Evolutionary conservation across 2,113 vertebrate genomes (phyloP).

Genomic region (Alouatta palliata): DNA sequence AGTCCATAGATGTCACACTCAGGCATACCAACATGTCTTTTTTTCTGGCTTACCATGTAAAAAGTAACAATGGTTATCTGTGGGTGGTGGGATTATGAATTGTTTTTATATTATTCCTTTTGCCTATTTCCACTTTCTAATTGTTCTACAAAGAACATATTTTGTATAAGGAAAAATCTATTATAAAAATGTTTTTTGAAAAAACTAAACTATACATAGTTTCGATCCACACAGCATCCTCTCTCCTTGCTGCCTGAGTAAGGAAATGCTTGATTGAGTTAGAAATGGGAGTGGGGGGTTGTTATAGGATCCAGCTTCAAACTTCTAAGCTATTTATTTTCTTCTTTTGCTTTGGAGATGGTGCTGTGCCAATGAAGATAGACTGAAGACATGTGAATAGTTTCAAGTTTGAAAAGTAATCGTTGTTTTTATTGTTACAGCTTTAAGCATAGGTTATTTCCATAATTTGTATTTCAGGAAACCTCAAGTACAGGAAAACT

Average conservation of each 20-base stretch:
- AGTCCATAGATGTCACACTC: not conserved
- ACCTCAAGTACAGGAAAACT: constrained; percentile 38
- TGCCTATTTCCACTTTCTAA: constrained; percentile 23
- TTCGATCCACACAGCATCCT: constrained; percentile 28
- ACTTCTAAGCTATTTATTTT: constrained; percentile 56
- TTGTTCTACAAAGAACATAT: constrained; percentile 36
- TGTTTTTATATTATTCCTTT: constrained; percentile 17
- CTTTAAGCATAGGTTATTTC: constrained; percentile 20
- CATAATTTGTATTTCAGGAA: constrained; percentile 57
- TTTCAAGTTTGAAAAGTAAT: constrained; percentile 32
- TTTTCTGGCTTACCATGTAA: not conserved
- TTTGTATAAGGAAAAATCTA: constrained; percentile 48
- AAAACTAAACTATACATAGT: not conserved
- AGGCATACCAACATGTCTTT: not conserved
- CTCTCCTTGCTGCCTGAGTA: constrained; percentile 3
- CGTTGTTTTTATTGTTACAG: constrained; percentile 35
- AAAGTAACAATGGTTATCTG: constrained; percentile 16
- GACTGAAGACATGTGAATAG: not conserved
- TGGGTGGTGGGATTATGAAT: not conserved
- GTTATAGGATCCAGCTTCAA: constrained; percentile 28
- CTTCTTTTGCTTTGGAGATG: constrained; percentile 41
- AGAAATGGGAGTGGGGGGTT: not conserved
- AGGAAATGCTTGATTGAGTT: constrained; percentile 30
- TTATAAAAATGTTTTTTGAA: not conserved
- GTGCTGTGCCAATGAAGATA: not conserved